A percentile compares a stretch with the other conserved stretches of the same genome.
Conservation (phyloP, 2,797 vertebrate genomes). For the Allochrocebus solatus region DNA sequence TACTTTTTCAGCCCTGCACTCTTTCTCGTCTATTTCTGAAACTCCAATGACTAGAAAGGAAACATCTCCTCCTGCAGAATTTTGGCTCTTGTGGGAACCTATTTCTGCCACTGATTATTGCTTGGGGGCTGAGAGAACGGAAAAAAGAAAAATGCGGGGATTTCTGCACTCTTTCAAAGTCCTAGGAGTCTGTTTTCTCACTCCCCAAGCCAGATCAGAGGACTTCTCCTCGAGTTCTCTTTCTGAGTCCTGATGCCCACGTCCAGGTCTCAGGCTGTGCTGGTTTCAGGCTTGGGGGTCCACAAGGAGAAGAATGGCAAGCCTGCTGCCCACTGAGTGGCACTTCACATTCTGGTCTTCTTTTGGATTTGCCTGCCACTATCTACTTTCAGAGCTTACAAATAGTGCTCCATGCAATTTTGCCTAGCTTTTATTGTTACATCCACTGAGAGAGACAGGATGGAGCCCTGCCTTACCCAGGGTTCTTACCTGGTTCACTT, state of each 20-base stretch:
- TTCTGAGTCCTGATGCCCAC: not conserved
- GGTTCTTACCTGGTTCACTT: not conserved
- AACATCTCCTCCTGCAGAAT: not conserved
- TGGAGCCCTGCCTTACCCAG: not conserved
- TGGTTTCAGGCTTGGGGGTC: not conserved
- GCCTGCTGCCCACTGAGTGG: accelerated
- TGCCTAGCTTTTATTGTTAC: not conserved
- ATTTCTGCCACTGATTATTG: not conserved
- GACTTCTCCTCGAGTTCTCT: accelerated
- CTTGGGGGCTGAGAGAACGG: not conserved
- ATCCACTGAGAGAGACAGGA: not conserved
- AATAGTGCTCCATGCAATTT: too few relatives aligned
- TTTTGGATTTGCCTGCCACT: too few relatives aligned
- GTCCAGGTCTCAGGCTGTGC: not conserved
- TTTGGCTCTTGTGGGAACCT: not conserved
- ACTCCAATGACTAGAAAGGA: not conserved
- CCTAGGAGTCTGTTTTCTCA: not conserved
- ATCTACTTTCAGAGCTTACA: not conserved
- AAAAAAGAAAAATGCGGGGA: not conserved
- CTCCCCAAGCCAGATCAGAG: not conserved
- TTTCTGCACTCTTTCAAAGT: not conserved
- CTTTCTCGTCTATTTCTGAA: not conserved
- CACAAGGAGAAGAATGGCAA: too few relatives aligned
- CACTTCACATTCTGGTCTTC: not conserved
- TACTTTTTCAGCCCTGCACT: not conserved